Base-by-base conservation (phyloP, 2,797 vertebrate genomes). In the Bufotes viridis region DNA sequence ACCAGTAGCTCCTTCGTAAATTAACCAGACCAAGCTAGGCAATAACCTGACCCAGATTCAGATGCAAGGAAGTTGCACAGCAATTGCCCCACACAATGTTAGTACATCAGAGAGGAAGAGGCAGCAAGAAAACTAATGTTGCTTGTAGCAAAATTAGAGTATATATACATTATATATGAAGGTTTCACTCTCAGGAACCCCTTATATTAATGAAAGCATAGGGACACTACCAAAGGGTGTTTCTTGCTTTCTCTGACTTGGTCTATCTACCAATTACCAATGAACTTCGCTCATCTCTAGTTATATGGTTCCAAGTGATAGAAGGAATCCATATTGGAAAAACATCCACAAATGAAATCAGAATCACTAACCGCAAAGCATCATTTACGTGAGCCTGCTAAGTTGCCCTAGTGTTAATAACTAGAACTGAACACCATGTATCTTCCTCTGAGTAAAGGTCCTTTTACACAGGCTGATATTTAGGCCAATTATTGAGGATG, bases 361-460 rank as follows among this genome's bases (percentile, higher is more conserved):
- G 57, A 88, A 17, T 75, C 81, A 87, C 80, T 78, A 53, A 78
- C 13, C 60, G 22, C 26, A 61, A 84, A 84, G 53, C 72, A 70
- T 83, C 24, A 29, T 78, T 87, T 65, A 78, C 57, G 58, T 17
- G 22, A 69, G 51, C 51, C 78, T 78, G 74, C 60, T 88, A 83
- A 69, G 65, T 65, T 63, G 34, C 69, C 22, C 17, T 79, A 58
- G 78, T 88, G 53, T 79, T 78, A 88, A 88, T 69, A 72, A 67
- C 74, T 83, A 26, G 78, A 83, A 84, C 51, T 70, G 22, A 34
- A 26, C 29, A 58, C 81, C 81, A 72, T 75, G 81, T 88, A 20
- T 81, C 63, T 61, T 57, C 53, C 22, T 60, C 29, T 69, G 60
- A 60, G 51, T 51, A 78, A 49, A 42, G 42, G 42, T 42, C 42